Base-by-base conservation (phyloP, 2,888 invertebrate species). In the Zygaena filipendulae region DNA sequence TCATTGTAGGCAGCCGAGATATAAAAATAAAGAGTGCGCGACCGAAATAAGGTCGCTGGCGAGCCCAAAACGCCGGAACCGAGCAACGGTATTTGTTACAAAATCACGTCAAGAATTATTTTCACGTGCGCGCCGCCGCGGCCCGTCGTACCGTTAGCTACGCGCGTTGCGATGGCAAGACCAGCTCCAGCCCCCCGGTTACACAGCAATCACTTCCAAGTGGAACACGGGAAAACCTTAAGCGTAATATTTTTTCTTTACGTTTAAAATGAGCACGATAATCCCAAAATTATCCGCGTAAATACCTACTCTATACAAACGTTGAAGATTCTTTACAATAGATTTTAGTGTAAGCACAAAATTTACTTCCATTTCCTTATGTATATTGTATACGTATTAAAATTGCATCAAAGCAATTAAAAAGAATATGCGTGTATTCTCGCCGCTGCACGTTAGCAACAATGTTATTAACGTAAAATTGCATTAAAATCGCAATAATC, bases 71-170 rank as follows among this genome's bases (percentile, higher is more conserved):
- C 74, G 60, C 77, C 77, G 75, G 75, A 77, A 77, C 74, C 60
- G 61, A 62, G 54, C 74, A 77, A 68, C 79, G 74, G 79, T 72
- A 55, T 70, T 61, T 54, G 63, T 77, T 77, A 75, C 77, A 74
- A 79, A 77, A 77, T 74, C 69, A 66, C 77, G 67, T 68, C 74
- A 72, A 77, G 77, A 75, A 77, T 75, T 75, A 77, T 75, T 64
- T 75, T 75, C 75, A 75, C 74, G 77, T 74, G 72, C 74, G 59
- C 62, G 51, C 58, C 54, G 52, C 54, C 56, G 48, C 52, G 50
- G 39, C 52, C 44, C 42, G 42, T 38, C 52, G 43, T 51, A 69
- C 74, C 75, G 75, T 74, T 74, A 74, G 49, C 52, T 53, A 43
- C 53, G 53, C 54, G 54, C 56, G 52, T 43, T 51, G 59, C 54